Evolutionary conservation across 2,113 vertebrate species (phyloP), one percentile per base, ranked within the genome.

Genomic region (Acrocephalus arundinaceus): DNA sequence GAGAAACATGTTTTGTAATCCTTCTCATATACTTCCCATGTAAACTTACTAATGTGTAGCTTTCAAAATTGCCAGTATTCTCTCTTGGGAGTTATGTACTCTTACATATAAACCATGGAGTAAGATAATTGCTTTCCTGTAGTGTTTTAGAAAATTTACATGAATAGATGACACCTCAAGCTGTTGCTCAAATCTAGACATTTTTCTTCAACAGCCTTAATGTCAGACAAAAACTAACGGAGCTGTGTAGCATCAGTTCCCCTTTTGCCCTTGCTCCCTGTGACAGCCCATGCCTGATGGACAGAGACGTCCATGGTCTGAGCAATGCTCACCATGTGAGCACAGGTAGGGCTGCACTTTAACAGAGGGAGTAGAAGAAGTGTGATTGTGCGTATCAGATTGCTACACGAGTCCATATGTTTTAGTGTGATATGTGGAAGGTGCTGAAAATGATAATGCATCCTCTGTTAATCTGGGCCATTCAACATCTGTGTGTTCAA

Each of bases 221-320:
- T 3, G 3, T 55, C 63, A 70, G 45, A n/a, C 27, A 58, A 43
- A 83, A 63, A 4, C 23, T 24, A 71, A 23, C 0, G 1, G 39
- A 72, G 46, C 58, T 59, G 9, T 13, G 22, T 11, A 87, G 20
- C 61, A 62, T 55, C 48, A 66, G n/a, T 54, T 63, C 33, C 43
- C 52, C 33, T 62, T 43, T 52, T 84, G 19, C 59, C 68, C 33
- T 71, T 33, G 21, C 16, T 43, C 7, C 6, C n/a, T 1, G 0
- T 23, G 37, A 52, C 19, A 77, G 39, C 22, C 28, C 0, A 0
- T 55, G 58, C 31, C 49, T 67, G 48, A 10, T 19, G 52, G 77
- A 25, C 4, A 12, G 51, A 79, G 23, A 49, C 0, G 0, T 4
- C 41, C 2, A 0, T 14, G 65, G 31, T 30, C 35, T 9, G 5